Percentiles rank a stretch among this genome's conserved stretches.
phyloP scores from a whole-genome alignment of 1,140 invertebrate genomes.

The Drosophila grimshawi region DNA sequence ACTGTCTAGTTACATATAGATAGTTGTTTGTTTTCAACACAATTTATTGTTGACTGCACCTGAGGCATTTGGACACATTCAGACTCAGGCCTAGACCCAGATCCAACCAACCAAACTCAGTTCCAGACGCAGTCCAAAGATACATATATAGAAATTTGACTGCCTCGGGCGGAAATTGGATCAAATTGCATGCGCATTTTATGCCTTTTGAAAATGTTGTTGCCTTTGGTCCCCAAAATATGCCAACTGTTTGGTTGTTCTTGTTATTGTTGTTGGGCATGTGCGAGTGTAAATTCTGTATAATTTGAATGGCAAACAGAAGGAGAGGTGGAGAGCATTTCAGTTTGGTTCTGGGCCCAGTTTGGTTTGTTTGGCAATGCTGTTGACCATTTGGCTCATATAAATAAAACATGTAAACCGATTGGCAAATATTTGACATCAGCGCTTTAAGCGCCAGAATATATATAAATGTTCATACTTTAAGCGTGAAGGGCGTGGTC shows the following conservation, averaged over 20 bases:
- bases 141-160: background rate
- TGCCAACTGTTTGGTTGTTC: conserved; percentile 38
- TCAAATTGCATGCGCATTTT: conserved; percentile 44
- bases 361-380: conserved; percentile 30
- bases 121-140: background rate
- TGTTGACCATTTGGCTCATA: conserved; percentile 74
- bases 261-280: conserved; percentile 38
- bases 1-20: conserved; percentile 46
- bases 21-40: conserved; percentile 71
- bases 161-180: background rate
- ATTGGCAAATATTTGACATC: conserved; percentile 69
- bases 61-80: conserved; percentile 43
- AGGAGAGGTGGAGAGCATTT: conserved; percentile 5
- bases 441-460: conserved; percentile 59
- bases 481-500: conserved; percentile 18
- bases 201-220: conserved; percentile 37
- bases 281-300: conserved; percentile 44
- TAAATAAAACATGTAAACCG: conserved; percentile 79
- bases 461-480: conserved; percentile 36
- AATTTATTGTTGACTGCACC: conserved; percentile 74
- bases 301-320: conserved; percentile 74
- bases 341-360: conserved; percentile 23
- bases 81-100: background rate
- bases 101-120: background rate
- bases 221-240: conserved; percentile 53